phyloP scores from a whole-genome alignment of 2,113 vertebrate genomes.

The Lampris incognitus region DNA sequence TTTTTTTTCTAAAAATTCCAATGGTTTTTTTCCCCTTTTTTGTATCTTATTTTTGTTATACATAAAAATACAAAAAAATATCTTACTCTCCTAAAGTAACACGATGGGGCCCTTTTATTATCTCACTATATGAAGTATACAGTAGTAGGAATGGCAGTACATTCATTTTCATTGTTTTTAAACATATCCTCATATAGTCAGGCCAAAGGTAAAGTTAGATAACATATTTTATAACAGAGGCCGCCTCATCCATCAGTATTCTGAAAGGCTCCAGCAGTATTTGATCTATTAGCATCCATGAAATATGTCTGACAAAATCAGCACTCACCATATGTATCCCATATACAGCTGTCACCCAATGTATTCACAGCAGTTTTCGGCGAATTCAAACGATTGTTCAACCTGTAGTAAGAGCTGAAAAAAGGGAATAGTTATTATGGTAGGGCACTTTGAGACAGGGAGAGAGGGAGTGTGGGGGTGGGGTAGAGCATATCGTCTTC shows the following conservation, averaged over 20 bases:
- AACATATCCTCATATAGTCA: too few relatives aligned
- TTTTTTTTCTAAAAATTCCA: too few relatives aligned
- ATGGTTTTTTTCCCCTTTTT: too few relatives aligned
- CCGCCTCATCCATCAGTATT: not conserved
- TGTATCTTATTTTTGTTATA: too few relatives aligned
- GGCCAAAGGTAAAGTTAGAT: not conserved
- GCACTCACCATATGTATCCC: not conserved
- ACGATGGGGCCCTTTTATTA: too few relatives aligned
- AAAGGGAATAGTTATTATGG: slow-evolving; percentile 27
- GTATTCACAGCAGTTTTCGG: not conserved
- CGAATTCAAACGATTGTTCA: slow-evolving; percentile 24
- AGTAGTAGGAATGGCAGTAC: too few relatives aligned
- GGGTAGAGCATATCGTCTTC: slow-evolving; percentile 61
- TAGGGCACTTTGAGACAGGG: slow-evolving; percentile 36
- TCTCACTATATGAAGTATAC: too few relatives aligned
- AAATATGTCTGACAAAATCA: not conserved
- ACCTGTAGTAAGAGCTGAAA: slow-evolving; percentile 7
- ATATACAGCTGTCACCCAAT: not conserved
- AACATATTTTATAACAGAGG: not conserved
- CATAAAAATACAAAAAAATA: too few relatives aligned
- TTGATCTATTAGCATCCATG: not conserved
- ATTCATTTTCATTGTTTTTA: too few relatives aligned
- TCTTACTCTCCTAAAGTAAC: too few relatives aligned
- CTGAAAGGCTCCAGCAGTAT: not conserved
- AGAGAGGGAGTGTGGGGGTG: too few relatives aligned